These are phyloP conservation scores for Sogatella furcifera DNA, from an alignment of 1,140 invertebrate genomes.

Conservation along the genomic window DNA sequence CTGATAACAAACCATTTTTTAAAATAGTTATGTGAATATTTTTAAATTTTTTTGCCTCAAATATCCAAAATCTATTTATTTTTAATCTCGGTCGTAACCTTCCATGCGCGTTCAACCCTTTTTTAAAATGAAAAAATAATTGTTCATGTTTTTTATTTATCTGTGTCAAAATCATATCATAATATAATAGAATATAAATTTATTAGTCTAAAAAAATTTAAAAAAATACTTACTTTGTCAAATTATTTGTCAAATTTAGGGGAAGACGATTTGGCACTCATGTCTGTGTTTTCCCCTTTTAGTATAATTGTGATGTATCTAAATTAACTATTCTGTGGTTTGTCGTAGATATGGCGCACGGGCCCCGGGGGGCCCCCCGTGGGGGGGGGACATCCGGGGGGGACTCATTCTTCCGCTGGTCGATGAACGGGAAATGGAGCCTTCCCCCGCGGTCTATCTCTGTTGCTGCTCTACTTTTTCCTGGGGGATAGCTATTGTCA, in stretches of 20 bases:
- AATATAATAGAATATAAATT: too few relatives aligned
- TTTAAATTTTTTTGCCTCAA: too few relatives aligned
- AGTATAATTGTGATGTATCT: too few relatives aligned
- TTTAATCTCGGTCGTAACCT: too few relatives aligned
- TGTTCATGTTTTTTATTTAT: background rate
- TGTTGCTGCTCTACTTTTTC: conserved; percentile 44
- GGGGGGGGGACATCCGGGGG: conserved; percentile 36
- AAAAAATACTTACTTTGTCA: background rate
- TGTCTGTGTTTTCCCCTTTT: too few relatives aligned
- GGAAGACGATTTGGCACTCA: too few relatives aligned
- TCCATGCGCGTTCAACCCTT: too few relatives aligned
- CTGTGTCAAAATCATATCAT: background rate
- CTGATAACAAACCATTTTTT: too few relatives aligned
- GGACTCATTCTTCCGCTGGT: conserved; percentile 44
- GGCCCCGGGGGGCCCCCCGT: conserved; percentile 22
- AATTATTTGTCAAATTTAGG: background rate
- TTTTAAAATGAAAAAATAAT: background rate
- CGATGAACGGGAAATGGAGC: conserved; percentile 42
- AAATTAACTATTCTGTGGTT: background rate
- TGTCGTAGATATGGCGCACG: background rate
- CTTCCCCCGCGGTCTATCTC: conserved; percentile 37
- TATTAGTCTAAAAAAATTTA: background rate
- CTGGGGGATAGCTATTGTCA: conserved; percentile 47
- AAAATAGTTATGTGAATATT: too few relatives aligned
- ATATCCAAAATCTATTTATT: too few relatives aligned